A percentile compares a stretch with the other conserved stretches of the same genome.
Evolutionary conservation across 1,140 invertebrate species (phyloP).

Genomic region (Rhyzopertha dominica): DNA sequence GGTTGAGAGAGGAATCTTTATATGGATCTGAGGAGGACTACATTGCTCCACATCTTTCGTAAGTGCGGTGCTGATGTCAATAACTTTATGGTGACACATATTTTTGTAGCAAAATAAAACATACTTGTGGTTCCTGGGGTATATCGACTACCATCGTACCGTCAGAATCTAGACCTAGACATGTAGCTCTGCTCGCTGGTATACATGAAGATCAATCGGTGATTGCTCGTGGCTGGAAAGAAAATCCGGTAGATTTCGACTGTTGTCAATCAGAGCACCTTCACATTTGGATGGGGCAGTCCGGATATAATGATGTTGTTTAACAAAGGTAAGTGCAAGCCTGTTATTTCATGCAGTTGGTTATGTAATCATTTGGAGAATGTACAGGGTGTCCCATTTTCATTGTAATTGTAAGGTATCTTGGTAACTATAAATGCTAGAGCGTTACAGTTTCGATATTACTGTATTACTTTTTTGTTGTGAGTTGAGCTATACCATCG

Average conservation of each 20-base stretch:
- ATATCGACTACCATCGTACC: slow-evolving; percentile 88
- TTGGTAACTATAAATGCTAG: no score
- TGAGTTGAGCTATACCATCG: no score
- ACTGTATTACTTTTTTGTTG: no score
- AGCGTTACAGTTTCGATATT: no score
- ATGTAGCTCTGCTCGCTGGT: slow-evolving; percentile 71
- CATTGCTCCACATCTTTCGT: slow-evolving; percentile 28
- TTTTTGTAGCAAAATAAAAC: slow-evolving; percentile 21
- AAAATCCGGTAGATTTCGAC: slow-evolving; percentile 96
- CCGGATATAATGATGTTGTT: slow-evolving; percentile 94
- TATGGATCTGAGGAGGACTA: slow-evolving; percentile 44
- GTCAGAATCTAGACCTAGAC: slow-evolving; percentile 93
- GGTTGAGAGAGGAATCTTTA: slow-evolving; percentile 79
- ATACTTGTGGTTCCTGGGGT: slow-evolving; percentile 68
- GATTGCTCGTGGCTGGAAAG: slow-evolving; percentile 93
- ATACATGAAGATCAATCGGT: slow-evolving; percentile 99
- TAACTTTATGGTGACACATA: slow-evolving; percentile 27
- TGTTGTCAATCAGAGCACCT: slow-evolving; percentile 86
- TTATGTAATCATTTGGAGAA: no score
- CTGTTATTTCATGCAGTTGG: no score
- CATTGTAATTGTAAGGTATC: no score
- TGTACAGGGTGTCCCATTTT: no score
- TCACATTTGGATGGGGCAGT: slow-evolving; percentile 86
- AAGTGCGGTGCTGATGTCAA: slow-evolving; percentile 67
- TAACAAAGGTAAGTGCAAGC: slow-evolving; percentile 70